Evolutionary conservation across 2,113 vertebrate genomes (phyloP).

Genomic region (Centropristis striata): DNA sequence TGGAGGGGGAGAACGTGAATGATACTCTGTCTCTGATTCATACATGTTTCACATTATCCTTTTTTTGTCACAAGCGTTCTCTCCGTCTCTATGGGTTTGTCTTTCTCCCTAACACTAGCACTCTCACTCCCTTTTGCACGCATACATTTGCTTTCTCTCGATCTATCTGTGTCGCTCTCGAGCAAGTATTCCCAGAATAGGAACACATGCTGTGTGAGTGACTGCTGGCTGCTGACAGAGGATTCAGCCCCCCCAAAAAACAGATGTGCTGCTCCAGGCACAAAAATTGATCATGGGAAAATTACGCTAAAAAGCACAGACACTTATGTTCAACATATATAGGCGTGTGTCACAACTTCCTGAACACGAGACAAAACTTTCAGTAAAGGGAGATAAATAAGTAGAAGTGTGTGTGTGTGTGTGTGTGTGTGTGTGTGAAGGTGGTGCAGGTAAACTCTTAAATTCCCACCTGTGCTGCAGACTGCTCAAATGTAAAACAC

Average conservation of each 20-base stretch:
- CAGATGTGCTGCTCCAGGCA: not conserved
- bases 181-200: slow-evolving; percentile 4
- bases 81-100: not conserved
- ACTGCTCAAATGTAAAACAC: slow-evolving; percentile 42
- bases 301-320: not conserved
- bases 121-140: slow-evolving; percentile 2
- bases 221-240: not conserved
- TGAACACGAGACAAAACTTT: slow-evolving; percentile 5
- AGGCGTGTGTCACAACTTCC: not conserved
- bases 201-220: not conserved
- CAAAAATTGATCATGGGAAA: slow-evolving; percentile 2
- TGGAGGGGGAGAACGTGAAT: slow-evolving; percentile 16
- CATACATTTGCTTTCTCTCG: slow-evolving; percentile 14
- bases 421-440: not conserved
- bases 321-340: not conserved
- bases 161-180: not conserved
- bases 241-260: not conserved
- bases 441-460: slow-evolving; percentile 18
- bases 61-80: not conserved
- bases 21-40: slow-evolving; percentile 16
- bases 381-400: not conserved
- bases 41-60: slow-evolving; percentile 14
- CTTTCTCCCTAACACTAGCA: not conserved
- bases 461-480: slow-evolving; percentile 14
- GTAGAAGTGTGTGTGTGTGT: not conserved